Evolutionary conservation across 2,888 invertebrate species (phyloP).

Genomic region (Polia nebulosa): DNA sequence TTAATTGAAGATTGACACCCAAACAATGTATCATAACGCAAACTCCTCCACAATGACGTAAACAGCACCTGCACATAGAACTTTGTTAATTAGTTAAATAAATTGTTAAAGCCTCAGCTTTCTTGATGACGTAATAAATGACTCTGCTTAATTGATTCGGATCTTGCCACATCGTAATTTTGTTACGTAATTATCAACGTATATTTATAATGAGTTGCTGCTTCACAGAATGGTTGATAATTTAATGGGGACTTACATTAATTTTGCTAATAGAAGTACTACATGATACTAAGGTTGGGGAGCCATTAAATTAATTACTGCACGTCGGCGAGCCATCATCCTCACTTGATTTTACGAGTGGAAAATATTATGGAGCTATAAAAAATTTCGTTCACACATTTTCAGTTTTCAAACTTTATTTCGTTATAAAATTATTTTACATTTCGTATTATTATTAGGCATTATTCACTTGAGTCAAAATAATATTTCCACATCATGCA

Average conservation of each 20-base stretch:
- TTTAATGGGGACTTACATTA: conserved; percentile 54
- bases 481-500: conserved; percentile 11
- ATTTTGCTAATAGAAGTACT: conserved; percentile 61
- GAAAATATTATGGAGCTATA: conserved; percentile 24
- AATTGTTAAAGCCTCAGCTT: conserved; percentile 57
- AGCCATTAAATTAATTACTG: conserved; percentile 66
- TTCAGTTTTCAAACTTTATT: conserved; percentile 23
- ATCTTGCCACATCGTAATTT: conserved; percentile 63
- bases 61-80: conserved; percentile 59
- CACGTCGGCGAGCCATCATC: conserved; percentile 22
- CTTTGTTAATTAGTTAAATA: conserved; percentile 60
- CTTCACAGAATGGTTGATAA: conserved; percentile 49
- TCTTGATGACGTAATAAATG: conserved; percentile 64
- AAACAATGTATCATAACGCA: conserved; percentile 22
- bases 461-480: conserved; percentile 25
- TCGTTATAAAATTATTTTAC: conserved; percentile 16
- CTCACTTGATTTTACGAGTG: conserved; percentile 41
- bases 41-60: conserved; percentile 30
- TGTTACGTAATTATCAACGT: conserved; percentile 54
- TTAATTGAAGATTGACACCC: conserved; percentile 13
- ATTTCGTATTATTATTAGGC: neutral
- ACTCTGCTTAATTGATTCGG: conserved; percentile 60
- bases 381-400: conserved; percentile 20
- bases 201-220: conserved; percentile 51
- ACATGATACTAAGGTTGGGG: conserved; percentile 43